A percentile compares a stretch with the other conserved stretches of the same genome.
Conservation (phyloP, 2,797 vertebrate genomes). For the Lepilemur septentrionalis region DNA sequence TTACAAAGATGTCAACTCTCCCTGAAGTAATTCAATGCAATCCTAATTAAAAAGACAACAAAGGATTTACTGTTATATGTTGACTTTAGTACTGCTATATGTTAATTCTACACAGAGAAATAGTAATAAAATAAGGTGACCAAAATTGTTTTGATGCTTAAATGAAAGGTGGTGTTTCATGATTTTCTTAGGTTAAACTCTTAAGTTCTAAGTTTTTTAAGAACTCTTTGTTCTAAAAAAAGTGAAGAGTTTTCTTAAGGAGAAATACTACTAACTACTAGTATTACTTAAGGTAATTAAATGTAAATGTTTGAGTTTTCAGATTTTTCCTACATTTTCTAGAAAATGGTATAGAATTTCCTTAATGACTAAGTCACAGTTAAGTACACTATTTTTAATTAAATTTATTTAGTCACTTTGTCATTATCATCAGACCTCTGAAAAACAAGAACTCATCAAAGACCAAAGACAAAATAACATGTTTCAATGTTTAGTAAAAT, state of each 20-base stretch:
- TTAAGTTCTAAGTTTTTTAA: background rate
- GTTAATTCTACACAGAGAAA: background rate
- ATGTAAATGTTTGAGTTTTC: background rate
- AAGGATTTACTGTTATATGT: background rate
- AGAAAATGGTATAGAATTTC: background rate
- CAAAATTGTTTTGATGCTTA: background rate
- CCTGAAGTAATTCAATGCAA: background rate
- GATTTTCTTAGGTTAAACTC: background rate
- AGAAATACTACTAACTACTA: background rate
- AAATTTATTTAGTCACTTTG: background rate
- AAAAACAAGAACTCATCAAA: constrained; percentile 13
- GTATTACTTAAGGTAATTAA: background rate
- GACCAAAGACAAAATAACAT: background rate
- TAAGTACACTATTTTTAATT: background rate
- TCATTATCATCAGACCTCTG: background rate
- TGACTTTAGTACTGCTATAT: background rate
- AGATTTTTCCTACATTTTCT: background rate
- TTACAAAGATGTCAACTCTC: background rate
- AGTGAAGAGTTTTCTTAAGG: background rate
- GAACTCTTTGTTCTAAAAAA: background rate
- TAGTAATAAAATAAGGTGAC: background rate
- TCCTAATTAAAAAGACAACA: background rate
- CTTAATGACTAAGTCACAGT: background rate
- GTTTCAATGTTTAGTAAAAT: background rate
- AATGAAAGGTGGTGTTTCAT: background rate